phyloP scores from a whole-genome alignment of 2,888 invertebrate species.

The Drosophila histrio region DNA sequence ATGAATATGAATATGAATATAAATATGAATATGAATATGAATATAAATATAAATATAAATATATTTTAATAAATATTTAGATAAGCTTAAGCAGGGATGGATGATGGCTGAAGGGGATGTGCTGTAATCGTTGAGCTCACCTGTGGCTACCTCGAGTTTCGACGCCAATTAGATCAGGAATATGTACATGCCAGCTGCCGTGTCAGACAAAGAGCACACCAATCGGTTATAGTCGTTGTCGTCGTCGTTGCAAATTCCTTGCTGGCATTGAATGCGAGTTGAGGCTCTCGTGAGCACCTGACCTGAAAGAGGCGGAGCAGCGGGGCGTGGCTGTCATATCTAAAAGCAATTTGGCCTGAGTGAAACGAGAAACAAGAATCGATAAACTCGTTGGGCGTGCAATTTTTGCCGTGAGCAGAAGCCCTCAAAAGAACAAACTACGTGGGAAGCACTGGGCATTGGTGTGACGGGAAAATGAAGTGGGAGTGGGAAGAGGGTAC shows the following conservation, averaged over 20 bases:
- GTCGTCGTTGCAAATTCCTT: slow-evolving; percentile 50
- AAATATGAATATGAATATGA: too few relatives aligned
- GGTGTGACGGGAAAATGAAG: too few relatives aligned
- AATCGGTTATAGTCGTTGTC: slow-evolving; percentile 42
- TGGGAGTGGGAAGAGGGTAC: not conserved
- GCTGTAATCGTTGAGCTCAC: not conserved
- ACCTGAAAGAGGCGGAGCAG: slow-evolving; percentile 71
- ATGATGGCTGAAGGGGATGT: not conserved
- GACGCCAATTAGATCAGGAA: not conserved
- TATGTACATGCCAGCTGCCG: slow-evolving; percentile 11
- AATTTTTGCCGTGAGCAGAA: slow-evolving; percentile 63
- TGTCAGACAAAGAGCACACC: slow-evolving; percentile 24
- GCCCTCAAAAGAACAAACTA: slow-evolving; percentile 46
- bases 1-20: too few relatives aligned
- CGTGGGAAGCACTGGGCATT: slow-evolving; percentile 7
- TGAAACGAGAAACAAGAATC: slow-evolving; percentile 71
- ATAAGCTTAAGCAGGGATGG: not conserved
- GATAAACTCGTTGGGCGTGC: slow-evolving; percentile 79
- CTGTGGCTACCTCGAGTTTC: not conserved
- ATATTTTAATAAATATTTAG: too few relatives aligned
- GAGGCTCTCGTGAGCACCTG: slow-evolving; percentile 36
- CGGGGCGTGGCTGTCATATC: slow-evolving; percentile 72
- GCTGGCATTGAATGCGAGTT: slow-evolving; percentile 54
- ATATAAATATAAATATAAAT: too few relatives aligned
- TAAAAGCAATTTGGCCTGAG: slow-evolving; percentile 73